Evolutionary conservation across 2,888 invertebrate genomes (phyloP).

Genomic region (Hemistola chrysoprasaria): DNA sequence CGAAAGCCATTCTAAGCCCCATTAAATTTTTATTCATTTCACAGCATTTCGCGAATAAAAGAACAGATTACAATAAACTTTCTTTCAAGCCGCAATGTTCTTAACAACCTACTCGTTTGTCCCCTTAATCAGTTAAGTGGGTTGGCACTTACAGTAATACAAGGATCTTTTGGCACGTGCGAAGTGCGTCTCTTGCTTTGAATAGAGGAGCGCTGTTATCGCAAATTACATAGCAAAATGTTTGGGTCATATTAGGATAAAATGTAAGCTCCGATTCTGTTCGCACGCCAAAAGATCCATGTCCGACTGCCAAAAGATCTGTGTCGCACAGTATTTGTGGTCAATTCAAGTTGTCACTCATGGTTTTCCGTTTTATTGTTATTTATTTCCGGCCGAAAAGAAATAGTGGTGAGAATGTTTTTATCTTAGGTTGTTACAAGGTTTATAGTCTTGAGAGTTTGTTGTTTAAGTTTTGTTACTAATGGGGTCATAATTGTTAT

Average conservation of each 20-base stretch:
- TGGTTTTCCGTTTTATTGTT: slow-evolving; percentile 14
- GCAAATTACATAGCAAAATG: too few relatives aligned
- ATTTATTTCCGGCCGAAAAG: slow-evolving; percentile 7
- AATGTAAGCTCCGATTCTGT: too few relatives aligned
- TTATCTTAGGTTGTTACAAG: slow-evolving; percentile 4
- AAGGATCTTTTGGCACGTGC: too few relatives aligned
- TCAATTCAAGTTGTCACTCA: slow-evolving; percentile 21
- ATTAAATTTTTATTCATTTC: too few relatives aligned
- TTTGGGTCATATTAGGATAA: too few relatives aligned
- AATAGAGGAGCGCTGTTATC: too few relatives aligned
- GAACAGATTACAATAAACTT: too few relatives aligned
- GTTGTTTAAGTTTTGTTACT: background rate
- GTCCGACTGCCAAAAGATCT: too few relatives aligned
- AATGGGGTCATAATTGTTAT: background rate
- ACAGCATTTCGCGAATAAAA: slow-evolving; percentile 4
- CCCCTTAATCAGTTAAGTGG: slow-evolving; percentile 33
- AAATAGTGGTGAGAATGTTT: slow-evolving; percentile 7
- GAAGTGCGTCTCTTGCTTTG: too few relatives aligned
- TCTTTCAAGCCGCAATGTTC: slow-evolving; percentile 22
- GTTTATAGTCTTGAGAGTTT: slow-evolving; percentile 6
- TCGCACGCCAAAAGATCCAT: too few relatives aligned
- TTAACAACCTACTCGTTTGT: slow-evolving; percentile 14
- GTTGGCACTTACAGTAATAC: slow-evolving; percentile 21
- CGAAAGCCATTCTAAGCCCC: too few relatives aligned
- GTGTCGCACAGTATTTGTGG: too few relatives aligned